Base-by-base conservation (phyloP, 2,797 vertebrate genomes). In the Cephalopachus bancanus region DNA sequence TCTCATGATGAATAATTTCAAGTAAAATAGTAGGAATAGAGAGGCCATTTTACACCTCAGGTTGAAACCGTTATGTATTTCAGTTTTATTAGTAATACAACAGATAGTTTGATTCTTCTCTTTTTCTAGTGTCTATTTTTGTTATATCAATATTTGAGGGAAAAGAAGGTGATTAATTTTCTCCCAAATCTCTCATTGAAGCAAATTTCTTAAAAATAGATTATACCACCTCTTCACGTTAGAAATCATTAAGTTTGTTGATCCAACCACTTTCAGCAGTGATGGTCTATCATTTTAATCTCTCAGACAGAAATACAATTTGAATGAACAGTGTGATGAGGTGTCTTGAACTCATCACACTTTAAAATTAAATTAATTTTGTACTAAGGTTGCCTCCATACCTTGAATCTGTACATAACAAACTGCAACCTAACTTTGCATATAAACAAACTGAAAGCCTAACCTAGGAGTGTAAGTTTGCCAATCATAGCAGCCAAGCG, bases 61-160 rank as follows among this genome's bases (percentile, higher is more conserved):
- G 1, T 57, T 87, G 20, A 74, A 37, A 84, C 22, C 69, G 22
- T 78, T 89, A 26, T 6, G 4, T 55, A 89, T 64, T 62, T 89
- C n/a, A 28, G 1, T 37, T 92, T 95, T 24, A 44, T 49, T 57
- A 69, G 37, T 11, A 84, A 81, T 37, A 33, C 1, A 91, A 2
- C 19, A 91, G 44, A 9, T 51, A 57, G 30, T 79, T 89, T 95
- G 55, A 84, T 51, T 4, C 30, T 88, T 84, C 72, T 30, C 22
- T 87, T 80, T 91, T 90, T 74, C 72, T 64, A 88, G 64, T n/a
- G n/a, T 72, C 37, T 93, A 17, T 49, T 65, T 96, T 96, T 78
- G 60, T 89, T 89, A 15, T 10, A 67, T 83, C 20, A 75, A 44
- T 94, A 71, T 20, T 79, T 86, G 14, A 88, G 5, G 22, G 5